Percentiles rank a stretch among this genome's conserved stretches.
phyloP scores from a whole-genome alignment of 2,888 invertebrate species.

The Meta bourneti region DNA sequence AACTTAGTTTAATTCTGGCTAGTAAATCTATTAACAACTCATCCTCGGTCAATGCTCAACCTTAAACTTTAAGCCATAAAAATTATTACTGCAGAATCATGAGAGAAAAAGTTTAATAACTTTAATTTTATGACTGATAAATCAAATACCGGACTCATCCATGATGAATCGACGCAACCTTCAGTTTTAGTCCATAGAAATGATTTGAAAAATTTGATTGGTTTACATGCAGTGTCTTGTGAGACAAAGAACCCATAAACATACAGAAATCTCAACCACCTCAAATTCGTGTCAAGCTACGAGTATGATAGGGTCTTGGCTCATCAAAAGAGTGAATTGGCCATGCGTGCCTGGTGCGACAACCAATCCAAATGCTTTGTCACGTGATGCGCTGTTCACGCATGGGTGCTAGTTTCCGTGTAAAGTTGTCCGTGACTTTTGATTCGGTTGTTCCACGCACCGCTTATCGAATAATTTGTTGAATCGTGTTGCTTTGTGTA shows the following conservation, averaged over 20 bases:
- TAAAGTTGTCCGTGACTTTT: constrained; percentile 55
- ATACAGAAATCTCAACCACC: neutral
- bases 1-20: no score
- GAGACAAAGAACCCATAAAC: constrained; percentile 24
- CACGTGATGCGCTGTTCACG: constrained; percentile 56
- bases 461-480: constrained; percentile 62
- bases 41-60: no score
- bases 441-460: constrained; percentile 55
- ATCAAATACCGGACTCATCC: no score
- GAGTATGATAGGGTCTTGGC: constrained; percentile 6
- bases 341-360: constrained; percentile 20
- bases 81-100: no score
- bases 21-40: no score
- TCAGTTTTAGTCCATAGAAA: no score
- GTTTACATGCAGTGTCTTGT: neutral
- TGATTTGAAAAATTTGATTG: no score
- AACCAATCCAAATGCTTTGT: constrained; percentile 20
- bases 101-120: no score
- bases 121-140: no score
- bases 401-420: constrained; percentile 57
- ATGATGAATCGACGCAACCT: no score
- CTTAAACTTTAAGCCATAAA: no score
- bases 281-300: neutral
- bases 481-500: constrained; percentile 59
- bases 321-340: constrained; percentile 13